Conservation (phyloP, 2,888 invertebrate genomes). For the Cyclophora punctaria region DNA sequence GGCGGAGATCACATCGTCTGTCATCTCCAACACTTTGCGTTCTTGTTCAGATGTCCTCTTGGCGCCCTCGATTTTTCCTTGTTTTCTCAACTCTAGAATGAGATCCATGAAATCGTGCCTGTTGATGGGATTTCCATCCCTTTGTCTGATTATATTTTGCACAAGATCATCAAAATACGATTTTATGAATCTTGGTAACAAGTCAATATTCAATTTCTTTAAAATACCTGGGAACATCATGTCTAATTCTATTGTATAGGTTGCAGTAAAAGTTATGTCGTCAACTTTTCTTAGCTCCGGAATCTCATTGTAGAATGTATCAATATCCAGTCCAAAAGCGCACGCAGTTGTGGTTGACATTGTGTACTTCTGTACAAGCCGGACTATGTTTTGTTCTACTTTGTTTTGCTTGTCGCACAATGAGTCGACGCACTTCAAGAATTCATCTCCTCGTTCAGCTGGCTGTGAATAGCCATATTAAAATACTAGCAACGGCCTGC, state of each 20-base stretch:
- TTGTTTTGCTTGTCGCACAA: slow-evolving; percentile 7
- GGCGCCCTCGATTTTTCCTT: slow-evolving; percentile 22
- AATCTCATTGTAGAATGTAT: slow-evolving; percentile 19
- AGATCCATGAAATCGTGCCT: slow-evolving; percentile 46
- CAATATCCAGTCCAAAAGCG: slow-evolving; percentile 36
- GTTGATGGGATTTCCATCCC: slow-evolving; percentile 29
- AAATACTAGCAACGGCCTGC: too few species aligned
- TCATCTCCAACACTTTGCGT: slow-evolving; percentile 25
- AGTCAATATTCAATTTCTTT: slow-evolving; percentile 23
- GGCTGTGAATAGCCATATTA: too few species aligned
- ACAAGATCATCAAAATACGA: slow-evolving; percentile 31
- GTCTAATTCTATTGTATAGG: slow-evolving; percentile 24
- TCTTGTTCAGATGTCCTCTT: slow-evolving; percentile 12
- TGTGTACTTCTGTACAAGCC: slow-evolving; percentile 33
- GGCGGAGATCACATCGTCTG: slow-evolving; percentile 41
- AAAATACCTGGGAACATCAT: slow-evolving; percentile 40
- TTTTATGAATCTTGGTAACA: slow-evolving; percentile 22
- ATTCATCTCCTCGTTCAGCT: slow-evolving; percentile 30
- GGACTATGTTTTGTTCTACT: slow-evolving; percentile 4
- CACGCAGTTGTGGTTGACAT: slow-evolving; percentile 34
- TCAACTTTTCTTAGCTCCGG: slow-evolving; percentile 18
- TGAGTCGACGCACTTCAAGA: slow-evolving; percentile 23
- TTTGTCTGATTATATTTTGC: slow-evolving; percentile 22
- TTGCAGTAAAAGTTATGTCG: slow-evolving; percentile 14
- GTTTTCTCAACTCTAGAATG: slow-evolving; percentile 32